Conservation (phyloP, 2,797 vertebrate species). For the Smutsia gigantea region DNA sequence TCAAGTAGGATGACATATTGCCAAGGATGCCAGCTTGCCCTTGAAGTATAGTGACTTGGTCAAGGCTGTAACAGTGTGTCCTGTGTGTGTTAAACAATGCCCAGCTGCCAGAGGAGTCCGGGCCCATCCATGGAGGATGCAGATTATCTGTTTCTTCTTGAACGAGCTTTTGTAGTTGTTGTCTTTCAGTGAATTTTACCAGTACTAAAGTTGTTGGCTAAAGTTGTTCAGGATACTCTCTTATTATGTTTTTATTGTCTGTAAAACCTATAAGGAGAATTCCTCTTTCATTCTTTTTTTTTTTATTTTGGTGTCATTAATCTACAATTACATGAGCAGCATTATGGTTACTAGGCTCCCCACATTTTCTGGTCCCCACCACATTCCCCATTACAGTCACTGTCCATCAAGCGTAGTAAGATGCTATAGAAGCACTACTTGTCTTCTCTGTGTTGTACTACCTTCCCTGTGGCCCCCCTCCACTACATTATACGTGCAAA, state of each 20-base stretch:
- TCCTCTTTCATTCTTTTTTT: neutral
- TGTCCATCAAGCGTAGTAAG: too few relatives aligned
- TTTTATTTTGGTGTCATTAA: too few relatives aligned
- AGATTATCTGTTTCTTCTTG: conserved; percentile 5
- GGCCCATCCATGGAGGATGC: neutral
- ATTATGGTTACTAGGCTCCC: too few relatives aligned
- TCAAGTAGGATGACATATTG: neutral
- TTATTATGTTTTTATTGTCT: neutral
- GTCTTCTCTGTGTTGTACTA: too few relatives aligned
- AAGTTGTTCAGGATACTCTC: neutral
- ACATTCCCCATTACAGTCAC: too few relatives aligned
- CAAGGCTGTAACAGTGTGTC: neutral
- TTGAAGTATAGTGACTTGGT: neutral
- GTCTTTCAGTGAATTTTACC: neutral
- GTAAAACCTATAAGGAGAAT: neutral
- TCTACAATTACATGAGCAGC: too few relatives aligned
- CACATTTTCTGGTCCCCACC: too few relatives aligned
- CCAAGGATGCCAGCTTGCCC: neutral
- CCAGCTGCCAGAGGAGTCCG: neutral
- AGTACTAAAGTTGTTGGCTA: neutral
- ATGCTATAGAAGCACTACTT: too few relatives aligned
- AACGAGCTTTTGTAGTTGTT: neutral
- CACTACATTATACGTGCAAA: too few relatives aligned
- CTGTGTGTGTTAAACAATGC: neutral
- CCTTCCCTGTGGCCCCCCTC: too few relatives aligned